Base-by-base conservation (phyloP, 1,140 invertebrate species). In the Euglossa dilemma region DNA sequence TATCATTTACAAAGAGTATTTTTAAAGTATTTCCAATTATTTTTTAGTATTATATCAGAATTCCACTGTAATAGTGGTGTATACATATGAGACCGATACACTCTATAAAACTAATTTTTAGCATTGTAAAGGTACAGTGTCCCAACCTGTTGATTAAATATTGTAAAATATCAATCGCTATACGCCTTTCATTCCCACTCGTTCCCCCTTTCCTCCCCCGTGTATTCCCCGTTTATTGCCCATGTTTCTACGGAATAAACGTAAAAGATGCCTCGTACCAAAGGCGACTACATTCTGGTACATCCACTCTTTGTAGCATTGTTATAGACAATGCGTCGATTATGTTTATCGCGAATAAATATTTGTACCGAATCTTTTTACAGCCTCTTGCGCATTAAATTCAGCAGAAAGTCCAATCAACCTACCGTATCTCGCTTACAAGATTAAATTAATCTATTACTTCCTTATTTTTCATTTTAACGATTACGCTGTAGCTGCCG, bases 1-100 rank as follows among this genome's bases (percentile, higher is more conserved):
- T 87, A 85, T 90, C 87, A 91, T 92, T 92, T 93, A 92, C 92
- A 93, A 92, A 93, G 92, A 94, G 91, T 94, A 93, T 93, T 93
- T 93, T 93, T 93, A 92, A 94, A 93, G 92, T 93, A 93, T 94
- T 94, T 92, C 86, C 89, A 91, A 92, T 93, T 92, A 92, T 93
- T 93, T 94, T 93, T 92, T 93, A 94, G 93, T 94, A 94, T 93
- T 94, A 93, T 87, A 90, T 76, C 89, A 90, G 75, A 81, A 80
- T 74, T 80, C 85, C 80, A 87, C 80, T 89, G 66, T 54, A 59
- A 84, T 57, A 77, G 79, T 88, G 90, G 79, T 71, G 75, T 74
- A 87, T 71, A 87, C 70, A 88, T 83, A 89, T 80, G 72, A 90
- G 85, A 87, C 89, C 85, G 87, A 85, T 81, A 89, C 85, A 90